Evolutionary conservation across 2,888 invertebrate genomes (phyloP).

Genomic region (Toxonevra muliebris): DNA sequence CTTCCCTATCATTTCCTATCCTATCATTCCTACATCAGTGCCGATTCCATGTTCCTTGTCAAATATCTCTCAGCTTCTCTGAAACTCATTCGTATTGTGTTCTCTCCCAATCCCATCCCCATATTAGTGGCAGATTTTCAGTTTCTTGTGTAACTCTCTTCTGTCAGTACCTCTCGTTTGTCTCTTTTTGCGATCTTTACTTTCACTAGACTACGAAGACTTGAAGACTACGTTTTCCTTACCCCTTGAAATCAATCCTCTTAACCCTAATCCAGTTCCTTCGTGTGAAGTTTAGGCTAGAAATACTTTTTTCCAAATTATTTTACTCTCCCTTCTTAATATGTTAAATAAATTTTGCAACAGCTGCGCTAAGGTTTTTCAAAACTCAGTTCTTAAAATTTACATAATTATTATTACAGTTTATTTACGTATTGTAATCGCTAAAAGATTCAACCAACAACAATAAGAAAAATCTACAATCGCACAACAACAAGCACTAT

Average conservation of each 20-base stretch:
- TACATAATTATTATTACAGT: background rate
- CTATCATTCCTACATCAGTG: background rate
- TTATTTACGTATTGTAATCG: background rate
- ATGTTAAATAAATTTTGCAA: background rate
- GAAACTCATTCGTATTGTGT: background rate
- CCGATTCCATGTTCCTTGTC: background rate
- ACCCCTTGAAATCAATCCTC: no score
- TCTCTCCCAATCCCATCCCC: no score
- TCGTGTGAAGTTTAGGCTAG: constrained; percentile 20
- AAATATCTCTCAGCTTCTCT: background rate
- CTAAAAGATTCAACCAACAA: no score
- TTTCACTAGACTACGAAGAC: no score
- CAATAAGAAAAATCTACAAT: constrained; percentile 4
- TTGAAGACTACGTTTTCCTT: no score
- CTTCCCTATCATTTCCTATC: background rate
- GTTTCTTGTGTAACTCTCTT: background rate
- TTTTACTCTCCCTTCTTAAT: background rate
- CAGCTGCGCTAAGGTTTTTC: background rate
- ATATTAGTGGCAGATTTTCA: no score
- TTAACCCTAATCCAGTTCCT: background rate
- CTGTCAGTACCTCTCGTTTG: no score
- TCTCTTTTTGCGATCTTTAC: no score
- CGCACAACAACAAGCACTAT: constrained; percentile 10
- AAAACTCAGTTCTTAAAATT: background rate
- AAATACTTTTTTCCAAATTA: background rate